Evolutionary conservation across 2,797 vertebrate species (phyloP).

Genomic region (Chloroceryle amazona): DNA sequence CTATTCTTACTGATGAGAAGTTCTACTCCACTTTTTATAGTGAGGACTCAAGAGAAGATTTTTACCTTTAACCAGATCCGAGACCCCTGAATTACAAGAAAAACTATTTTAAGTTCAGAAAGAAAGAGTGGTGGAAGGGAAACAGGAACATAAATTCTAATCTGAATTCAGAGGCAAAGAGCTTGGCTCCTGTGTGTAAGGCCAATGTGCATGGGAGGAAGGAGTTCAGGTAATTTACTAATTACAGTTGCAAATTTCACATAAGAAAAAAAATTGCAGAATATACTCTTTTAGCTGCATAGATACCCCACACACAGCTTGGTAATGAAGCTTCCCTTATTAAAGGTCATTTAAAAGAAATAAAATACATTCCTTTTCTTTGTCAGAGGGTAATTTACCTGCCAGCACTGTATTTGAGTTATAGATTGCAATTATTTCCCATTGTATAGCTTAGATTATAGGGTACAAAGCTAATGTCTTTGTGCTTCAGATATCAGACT

Average conservation of each 20-base stretch:
- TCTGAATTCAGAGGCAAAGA: background rate
- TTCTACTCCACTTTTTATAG: background rate
- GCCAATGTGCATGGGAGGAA: background rate
- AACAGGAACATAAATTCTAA: background rate
- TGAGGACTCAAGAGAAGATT: background rate
- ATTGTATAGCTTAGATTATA: background rate
- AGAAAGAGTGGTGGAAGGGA: background rate
- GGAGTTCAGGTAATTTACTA: background rate
- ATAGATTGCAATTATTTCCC: background rate
- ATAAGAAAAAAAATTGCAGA: background rate
- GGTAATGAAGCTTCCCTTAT: background rate
- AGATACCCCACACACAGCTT: fast-evolving
- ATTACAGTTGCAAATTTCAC: background rate
- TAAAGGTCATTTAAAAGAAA: background rate
- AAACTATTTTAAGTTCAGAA: background rate
- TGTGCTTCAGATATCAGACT: background rate
- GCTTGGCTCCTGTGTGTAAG: background rate
- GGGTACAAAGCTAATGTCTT: background rate
- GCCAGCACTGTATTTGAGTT: background rate
- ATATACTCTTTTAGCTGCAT: background rate
- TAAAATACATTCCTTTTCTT: background rate
- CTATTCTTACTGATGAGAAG: background rate
- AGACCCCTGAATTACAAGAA: background rate
- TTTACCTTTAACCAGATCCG: background rate
- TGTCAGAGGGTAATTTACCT: background rate